These are phyloP conservation scores for Lithodes maja DNA, from an alignment of 2,888 invertebrate genomes.

Conservation along the genomic window DNA sequence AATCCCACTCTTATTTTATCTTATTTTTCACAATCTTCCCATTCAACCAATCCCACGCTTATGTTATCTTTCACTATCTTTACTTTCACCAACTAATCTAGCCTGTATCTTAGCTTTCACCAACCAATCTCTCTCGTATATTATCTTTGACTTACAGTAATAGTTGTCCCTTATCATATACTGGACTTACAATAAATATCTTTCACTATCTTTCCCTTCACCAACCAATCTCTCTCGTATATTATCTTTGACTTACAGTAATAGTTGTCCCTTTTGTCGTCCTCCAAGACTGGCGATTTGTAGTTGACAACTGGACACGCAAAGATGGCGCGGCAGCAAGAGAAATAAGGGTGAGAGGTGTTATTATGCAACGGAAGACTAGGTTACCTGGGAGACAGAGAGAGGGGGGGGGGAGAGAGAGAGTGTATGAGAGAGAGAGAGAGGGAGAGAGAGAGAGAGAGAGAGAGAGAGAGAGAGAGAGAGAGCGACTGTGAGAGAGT, in stretches of 20 bases:
- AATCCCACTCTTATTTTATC: background rate
- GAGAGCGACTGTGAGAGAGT: background rate
- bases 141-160: slow-evolving; percentile 61
- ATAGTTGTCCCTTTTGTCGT: slow-evolving; percentile 60
- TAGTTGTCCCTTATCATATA: slow-evolving; percentile 41
- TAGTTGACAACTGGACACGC: slow-evolving; percentile 32
- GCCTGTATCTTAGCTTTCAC: too few species aligned
- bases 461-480: slow-evolving; percentile 16
- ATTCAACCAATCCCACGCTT: too few species aligned
- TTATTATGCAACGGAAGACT: background rate
- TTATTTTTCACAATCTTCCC: background rate
- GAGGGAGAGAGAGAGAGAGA: background rate
- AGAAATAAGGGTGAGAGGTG: slow-evolving; percentile 3
- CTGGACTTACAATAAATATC: background rate
- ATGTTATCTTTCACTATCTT: slow-evolving; percentile 50
- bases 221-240: too few species aligned
- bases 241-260: slow-evolving; percentile 59
- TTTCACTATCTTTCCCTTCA: too few species aligned
- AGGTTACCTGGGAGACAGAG: too few species aligned
- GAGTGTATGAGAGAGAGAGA: background rate
- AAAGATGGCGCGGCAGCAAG: too few species aligned
- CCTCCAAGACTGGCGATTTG: slow-evolving; percentile 34
- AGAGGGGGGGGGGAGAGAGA: background rate
- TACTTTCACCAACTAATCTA: background rate
- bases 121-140: too few species aligned